A percentile compares a stretch with the other conserved stretches of the same genome.
Conservation (phyloP, 2,888 invertebrate genomes). For the Drosophila dives region DNA sequence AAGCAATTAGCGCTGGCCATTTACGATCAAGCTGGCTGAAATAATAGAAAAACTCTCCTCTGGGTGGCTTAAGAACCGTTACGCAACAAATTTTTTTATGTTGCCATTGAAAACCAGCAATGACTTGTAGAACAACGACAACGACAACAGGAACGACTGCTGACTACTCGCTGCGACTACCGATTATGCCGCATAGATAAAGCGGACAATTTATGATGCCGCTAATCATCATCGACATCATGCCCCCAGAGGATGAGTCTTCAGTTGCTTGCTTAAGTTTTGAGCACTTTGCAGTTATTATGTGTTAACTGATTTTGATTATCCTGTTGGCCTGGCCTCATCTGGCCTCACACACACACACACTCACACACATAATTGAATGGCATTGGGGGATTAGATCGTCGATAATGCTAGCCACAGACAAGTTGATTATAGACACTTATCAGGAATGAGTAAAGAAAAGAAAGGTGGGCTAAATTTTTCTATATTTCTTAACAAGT, state of each 20-base stretch:
- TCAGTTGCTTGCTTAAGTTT: slow-evolving; percentile 30
- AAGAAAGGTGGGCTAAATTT: slow-evolving; percentile 25
- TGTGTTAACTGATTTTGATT: slow-evolving; percentile 77
- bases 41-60: slow-evolving; percentile 36
- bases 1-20: slow-evolving; percentile 59
- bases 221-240: slow-evolving; percentile 59
- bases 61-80: slow-evolving; percentile 65
- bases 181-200: slow-evolving; percentile 59
- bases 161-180: slow-evolving; percentile 2
- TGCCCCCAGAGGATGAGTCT: slow-evolving; percentile 59
- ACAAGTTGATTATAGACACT: slow-evolving; percentile 40
- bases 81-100: slow-evolving; percentile 37
- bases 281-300: slow-evolving; percentile 64
- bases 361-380: slow-evolving; percentile 18
- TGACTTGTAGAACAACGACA: neutral
- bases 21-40: slow-evolving; percentile 44
- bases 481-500: slow-evolving; percentile 17
- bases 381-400: slow-evolving; percentile 19
- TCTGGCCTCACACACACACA: neutral
- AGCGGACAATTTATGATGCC: slow-evolving; percentile 60
- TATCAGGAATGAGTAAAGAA: slow-evolving; percentile 21
- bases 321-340: slow-evolving; percentile 50
- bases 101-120: neutral
- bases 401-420: slow-evolving; percentile 19
- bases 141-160: neutral